These are phyloP conservation scores for Archips crataeganus DNA, from an alignment of 2,888 invertebrate species.

Conservation along the genomic window DNA sequence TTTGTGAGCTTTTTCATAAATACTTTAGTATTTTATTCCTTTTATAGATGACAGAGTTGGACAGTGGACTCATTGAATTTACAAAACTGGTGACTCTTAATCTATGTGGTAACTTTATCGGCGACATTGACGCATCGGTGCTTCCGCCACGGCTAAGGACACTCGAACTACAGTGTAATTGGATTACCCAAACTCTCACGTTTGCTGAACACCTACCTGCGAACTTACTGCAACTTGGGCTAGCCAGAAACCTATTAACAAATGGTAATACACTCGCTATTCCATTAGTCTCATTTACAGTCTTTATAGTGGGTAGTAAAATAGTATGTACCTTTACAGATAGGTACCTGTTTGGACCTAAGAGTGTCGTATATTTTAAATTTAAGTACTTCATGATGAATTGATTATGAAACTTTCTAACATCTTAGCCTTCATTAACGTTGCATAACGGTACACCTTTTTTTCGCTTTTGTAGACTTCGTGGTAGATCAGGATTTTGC, in stretches of 20 bases:
- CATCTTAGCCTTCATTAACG: too few relatives aligned
- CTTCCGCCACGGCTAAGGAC: constrained; percentile 72
- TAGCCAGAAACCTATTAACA: constrained; percentile 78
- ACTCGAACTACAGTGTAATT: constrained; percentile 83
- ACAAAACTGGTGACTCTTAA: constrained; percentile 72
- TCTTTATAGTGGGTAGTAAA: neutral
- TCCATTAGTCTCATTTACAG: neutral
- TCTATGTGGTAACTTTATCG: constrained; percentile 74
- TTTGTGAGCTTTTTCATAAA: constrained; percentile 8
- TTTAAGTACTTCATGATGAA: too few relatives aligned
- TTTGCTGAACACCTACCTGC: constrained; percentile 68
- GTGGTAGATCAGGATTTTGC: too few relatives aligned
- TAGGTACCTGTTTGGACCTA: too few relatives aligned
- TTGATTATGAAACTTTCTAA: too few relatives aligned
- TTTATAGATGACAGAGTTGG: constrained; percentile 80
- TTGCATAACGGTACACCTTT: too few relatives aligned
- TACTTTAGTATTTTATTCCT: constrained; percentile 13
- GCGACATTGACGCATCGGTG: constrained; percentile 60
- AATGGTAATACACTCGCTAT: constrained; percentile 55
- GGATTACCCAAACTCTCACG: constrained; percentile 63
- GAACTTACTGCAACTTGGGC: constrained; percentile 78
- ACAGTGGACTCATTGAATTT: constrained; percentile 67
- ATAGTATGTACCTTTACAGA: constrained; percentile 54
- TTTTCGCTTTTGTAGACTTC: too few relatives aligned
- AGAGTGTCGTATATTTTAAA: too few relatives aligned